These are phyloP conservation scores for Lumbricus terrestris DNA, from an alignment of 2,888 invertebrate genomes.

Conservation along the genomic window DNA sequence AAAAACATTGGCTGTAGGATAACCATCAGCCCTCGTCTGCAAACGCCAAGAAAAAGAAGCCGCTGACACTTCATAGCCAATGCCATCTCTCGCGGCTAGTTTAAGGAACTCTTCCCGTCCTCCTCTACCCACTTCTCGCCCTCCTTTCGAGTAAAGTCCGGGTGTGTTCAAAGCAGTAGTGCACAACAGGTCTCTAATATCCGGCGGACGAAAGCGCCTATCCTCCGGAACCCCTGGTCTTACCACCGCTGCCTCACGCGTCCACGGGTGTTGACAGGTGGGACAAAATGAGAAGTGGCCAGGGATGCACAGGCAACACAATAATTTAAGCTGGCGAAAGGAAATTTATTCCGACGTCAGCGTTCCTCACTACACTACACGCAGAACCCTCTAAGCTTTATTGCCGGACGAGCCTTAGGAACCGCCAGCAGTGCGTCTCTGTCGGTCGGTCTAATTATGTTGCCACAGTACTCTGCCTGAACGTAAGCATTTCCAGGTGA, in stretches of 20 bases:
- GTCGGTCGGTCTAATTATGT: not conserved
- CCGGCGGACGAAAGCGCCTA: not conserved
- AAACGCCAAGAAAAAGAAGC: too few species aligned
- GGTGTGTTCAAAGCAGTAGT: not conserved
- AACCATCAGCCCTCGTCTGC: too few species aligned
- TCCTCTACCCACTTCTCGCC: too few species aligned
- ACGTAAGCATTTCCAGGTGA: not conserved
- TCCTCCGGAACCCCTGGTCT: not conserved
- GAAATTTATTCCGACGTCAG: not conserved
- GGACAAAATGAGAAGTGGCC: not conserved
- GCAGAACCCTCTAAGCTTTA: not conserved
- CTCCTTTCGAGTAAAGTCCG: not conserved
- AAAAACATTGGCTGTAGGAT: too few species aligned
- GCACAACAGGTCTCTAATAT: not conserved
- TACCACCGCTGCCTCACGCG: not conserved
- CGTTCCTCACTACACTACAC: not conserved
- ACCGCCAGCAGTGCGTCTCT: not conserved
- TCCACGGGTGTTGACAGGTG: not conserved
- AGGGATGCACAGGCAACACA: not conserved
- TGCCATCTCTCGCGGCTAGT: too few species aligned
- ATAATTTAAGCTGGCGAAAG: not conserved
- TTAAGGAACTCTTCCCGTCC: too few species aligned
- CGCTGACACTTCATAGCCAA: too few species aligned
- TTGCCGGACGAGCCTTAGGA: not conserved
- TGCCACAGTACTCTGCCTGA: not conserved